Conservation (phyloP, 2,888 invertebrate species). For the Herminia tarsipennalis region DNA sequence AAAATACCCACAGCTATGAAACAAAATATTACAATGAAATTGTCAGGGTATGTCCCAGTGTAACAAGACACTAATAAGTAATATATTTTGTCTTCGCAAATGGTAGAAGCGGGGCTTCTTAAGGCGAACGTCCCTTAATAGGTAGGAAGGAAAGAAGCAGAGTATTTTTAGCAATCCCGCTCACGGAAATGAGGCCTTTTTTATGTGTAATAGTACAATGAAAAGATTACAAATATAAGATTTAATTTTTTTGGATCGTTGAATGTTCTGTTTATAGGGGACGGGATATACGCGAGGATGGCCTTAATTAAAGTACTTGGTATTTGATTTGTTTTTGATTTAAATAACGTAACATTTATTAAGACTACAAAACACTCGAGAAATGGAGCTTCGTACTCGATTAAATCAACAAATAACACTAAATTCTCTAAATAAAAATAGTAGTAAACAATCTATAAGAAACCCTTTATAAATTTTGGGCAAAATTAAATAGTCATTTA, state of each 20-base stretch:
- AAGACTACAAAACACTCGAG: no score
- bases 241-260: constrained; percentile 37
- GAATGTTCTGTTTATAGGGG: constrained; percentile 23
- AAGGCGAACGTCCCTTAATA: constrained; percentile 50
- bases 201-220: constrained; percentile 27
- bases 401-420: no score
- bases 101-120: constrained; percentile 44
- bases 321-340: no score
- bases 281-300: constrained; percentile 3
- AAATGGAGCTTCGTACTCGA: no score
- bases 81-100: constrained; percentile 53
- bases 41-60: neutral
- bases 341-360: no score
- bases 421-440: no score
- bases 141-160: constrained; percentile 19
- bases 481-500: no score
- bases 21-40: neutral
- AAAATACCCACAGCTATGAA: no score
- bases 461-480: no score
- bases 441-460: no score
- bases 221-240: constrained; percentile 36
- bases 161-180: constrained; percentile 29
- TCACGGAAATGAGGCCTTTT: constrained; percentile 24
- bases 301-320: constrained; percentile 16
- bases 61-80: constrained; percentile 30